Evolutionary conservation across 2,888 invertebrate genomes (phyloP).

Genomic region (Tetropium fuscum): DNA sequence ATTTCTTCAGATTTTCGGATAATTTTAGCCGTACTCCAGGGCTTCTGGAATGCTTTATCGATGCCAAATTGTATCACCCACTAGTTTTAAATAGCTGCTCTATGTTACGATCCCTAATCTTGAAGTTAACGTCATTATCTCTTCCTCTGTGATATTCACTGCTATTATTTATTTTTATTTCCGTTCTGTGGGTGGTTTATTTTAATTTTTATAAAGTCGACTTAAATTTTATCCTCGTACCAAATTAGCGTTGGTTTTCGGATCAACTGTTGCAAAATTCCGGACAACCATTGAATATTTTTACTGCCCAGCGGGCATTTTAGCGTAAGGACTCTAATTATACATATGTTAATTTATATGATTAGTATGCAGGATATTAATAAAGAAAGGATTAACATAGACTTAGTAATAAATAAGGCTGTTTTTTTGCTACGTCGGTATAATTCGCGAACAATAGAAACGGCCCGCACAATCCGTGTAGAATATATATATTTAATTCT

Average conservation of each 20-base stretch:
- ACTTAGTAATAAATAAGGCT: constrained; percentile 48
- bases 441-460: constrained; percentile 36
- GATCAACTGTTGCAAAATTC: constrained; percentile 19
- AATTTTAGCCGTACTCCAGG: constrained; percentile 19
- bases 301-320: constrained; percentile 27
- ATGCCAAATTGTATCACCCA: constrained; percentile 43
- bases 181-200: constrained; percentile 38
- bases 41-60: constrained; percentile 29
- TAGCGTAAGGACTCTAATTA: constrained; percentile 32
- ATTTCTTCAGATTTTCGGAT: constrained; percentile 27
- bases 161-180: constrained; percentile 41
- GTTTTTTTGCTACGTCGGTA: constrained; percentile 43
- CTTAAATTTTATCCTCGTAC: constrained; percentile 21
- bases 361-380: constrained; percentile 23
- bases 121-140: constrained; percentile 34
- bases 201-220: constrained; percentile 32
- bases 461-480: constrained; percentile 36
- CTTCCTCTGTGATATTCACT: constrained; percentile 49
- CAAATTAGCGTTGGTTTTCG: constrained; percentile 20
- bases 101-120: not conserved
- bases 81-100: constrained; percentile 29
- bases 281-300: constrained; percentile 26
- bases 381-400: constrained; percentile 23
- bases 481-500: constrained; percentile 27
- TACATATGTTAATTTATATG: constrained; percentile 25